Base-by-base conservation (phyloP, 2,797 vertebrate genomes). In the Falco peregrinus region DNA sequence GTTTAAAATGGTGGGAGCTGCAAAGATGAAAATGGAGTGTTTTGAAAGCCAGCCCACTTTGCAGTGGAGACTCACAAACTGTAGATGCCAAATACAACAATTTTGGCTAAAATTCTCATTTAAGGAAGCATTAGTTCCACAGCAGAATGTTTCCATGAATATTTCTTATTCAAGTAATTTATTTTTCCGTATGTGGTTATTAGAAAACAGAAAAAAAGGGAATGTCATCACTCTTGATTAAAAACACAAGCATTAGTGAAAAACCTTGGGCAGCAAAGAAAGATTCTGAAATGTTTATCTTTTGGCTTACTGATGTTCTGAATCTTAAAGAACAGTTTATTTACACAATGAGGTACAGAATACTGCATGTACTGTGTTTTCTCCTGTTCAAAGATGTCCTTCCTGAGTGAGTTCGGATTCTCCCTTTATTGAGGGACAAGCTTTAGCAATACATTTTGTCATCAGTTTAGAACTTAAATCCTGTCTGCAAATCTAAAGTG, bases 311-410 rank as follows among this genome's bases (percentile, higher is more conserved):
- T 54, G 16, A 20, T 63, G 10, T 17, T 81, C 12, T 70, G 48
- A 70, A 26, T n/a, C 31, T 73, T 37, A 53, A 11, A 60, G 15
- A 79, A 67, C 19, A 69, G 16, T 19, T 43, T 17, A 47, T 50
- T 74, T 87, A 51, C 7, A 14, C 25, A 35, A n/a, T 41, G 19
- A 65, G 18, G 33, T 57, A 39, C 5, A 68, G 54, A 59, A 89
- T 31, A 67, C 1, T 2, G 16, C 24, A 33, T 0, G 1, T 45
- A 20, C 17, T 45, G 16, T 6, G 4, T 35, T 91, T 83, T 13
- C 28, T 88, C 16, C 51, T 3, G 6, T 18, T 37, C 1, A 2
- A 68, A 84, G 18, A 74, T 37, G 8, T 31, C 16, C 7, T 61
- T 69, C 65, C 47, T 45, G 39, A 59, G 16, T 60, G 24, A 56